These are phyloP conservation scores for Mus minutoides DNA, from an alignment of 2,797 vertebrate genomes.

Conservation along the genomic window DNA sequence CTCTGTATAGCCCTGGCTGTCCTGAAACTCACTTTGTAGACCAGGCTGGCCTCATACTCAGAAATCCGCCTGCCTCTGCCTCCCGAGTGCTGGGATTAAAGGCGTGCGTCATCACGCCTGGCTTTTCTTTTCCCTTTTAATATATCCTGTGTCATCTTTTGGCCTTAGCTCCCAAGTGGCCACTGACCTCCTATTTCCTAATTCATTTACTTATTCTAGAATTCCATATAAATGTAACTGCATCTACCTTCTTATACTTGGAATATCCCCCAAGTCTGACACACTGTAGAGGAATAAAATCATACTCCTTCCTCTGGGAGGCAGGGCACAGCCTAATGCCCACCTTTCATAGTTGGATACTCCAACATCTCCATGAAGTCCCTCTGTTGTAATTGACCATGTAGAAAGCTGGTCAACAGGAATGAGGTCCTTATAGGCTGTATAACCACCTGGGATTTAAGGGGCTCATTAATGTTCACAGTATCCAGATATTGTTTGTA, in stretches of 20 bases:
- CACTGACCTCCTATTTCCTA: no score
- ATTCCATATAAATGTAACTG: not conserved
- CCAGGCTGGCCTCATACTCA: no score
- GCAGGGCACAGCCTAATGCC: not conserved
- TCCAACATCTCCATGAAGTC: accelerated
- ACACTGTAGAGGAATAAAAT: no score
- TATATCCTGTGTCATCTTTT: not conserved
- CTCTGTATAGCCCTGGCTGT: no score
- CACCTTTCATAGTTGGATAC: not conserved
- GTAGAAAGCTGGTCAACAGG: accelerated
- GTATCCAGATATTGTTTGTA: accelerated
- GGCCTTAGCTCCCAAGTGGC: accelerated
- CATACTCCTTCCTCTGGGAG: accelerated
- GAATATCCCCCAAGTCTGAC: accelerated
- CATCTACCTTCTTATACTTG: not conserved
- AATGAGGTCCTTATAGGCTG: no score
- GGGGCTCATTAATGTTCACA: accelerated
- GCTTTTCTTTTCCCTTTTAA: accelerated
- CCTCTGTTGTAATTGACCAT: not conserved
- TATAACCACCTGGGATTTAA: accelerated
- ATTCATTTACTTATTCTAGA: not conserved
- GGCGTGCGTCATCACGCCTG: no score
- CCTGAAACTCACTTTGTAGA: no score
- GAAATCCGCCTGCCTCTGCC: no score
- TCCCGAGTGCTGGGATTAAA: no score